Base-by-base conservation (phyloP, 2,113 vertebrate species). In the Cyphomyrus discorhynchus region DNA sequence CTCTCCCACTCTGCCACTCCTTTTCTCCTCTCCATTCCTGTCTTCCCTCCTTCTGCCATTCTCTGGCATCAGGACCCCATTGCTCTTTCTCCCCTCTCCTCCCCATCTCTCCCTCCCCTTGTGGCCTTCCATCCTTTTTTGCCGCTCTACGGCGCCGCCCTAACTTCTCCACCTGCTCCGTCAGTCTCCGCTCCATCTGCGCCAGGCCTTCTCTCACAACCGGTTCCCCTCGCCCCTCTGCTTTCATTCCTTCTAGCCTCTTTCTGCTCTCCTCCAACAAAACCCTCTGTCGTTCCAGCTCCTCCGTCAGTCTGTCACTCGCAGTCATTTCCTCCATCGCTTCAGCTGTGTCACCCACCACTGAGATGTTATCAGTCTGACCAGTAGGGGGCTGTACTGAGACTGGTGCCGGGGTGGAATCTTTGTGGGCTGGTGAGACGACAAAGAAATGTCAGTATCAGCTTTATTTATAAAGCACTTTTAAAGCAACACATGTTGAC, bases 261-360 rank as follows among this genome's bases (percentile, higher is more conserved):
- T 92, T 93, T 90, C 92, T 93, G 92, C 95, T 96, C 89, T 95
- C 94, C 70, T 95, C 94, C 87, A 96, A 74, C 11, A 96, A 94
- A 84, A 80, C 85, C 70, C 93, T 96, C 92, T 96, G 95, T 74
- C 94, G 93, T 50, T 94, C 89, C 19, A 96, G 95, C 88, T 95
- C 94, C 3, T 93, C 91, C 46, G 93, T 94, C 89, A 95, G 46
- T n/a, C 88, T 42, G 89, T 92, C 7, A 91, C 88, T 31, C 82
- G 49, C 4, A 89, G 93, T 89, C 90, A 53, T 87, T 7, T 89
- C 86, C 83, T 91, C 47, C 92, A 91, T 4, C 90, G 89, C n/a
- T 83, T n/a, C 90, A n/a, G 91, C 87, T 80, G 90, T 6, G 13
- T 89, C 35, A 39, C 58, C 77, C 24, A 11, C 52, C 82, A 47